phyloP scores from a whole-genome alignment of 2,888 invertebrate genomes.

The Tribolium freemani region DNA sequence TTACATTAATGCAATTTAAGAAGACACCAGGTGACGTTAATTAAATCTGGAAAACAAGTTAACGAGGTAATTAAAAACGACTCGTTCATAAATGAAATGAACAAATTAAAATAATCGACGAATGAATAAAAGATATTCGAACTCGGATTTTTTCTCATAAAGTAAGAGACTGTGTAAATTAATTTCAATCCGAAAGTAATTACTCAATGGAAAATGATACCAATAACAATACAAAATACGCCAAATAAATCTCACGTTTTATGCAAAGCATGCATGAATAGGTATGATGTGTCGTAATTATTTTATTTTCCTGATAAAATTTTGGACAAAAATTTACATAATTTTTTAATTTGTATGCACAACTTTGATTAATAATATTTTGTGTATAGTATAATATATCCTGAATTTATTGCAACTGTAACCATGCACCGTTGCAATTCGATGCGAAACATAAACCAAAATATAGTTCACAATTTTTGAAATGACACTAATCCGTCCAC shows the following conservation, averaged over 20 bases:
- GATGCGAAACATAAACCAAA: neutral
- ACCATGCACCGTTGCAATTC: neutral
- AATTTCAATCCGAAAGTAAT: neutral
- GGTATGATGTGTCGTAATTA: neutral
- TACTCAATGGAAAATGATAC: constrained; percentile 4
- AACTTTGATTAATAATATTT: constrained; percentile 25
- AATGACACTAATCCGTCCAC: neutral
- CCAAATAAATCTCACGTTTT: constrained; percentile 26
- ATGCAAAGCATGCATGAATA: constrained; percentile 15
- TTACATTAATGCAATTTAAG: constrained; percentile 34
- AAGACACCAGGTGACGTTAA: constrained; percentile 38
- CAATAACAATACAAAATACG: neutral
- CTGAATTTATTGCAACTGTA: constrained; percentile 20
- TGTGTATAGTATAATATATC: constrained; percentile 1
- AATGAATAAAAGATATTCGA: constrained; percentile 18
- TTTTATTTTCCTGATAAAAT: constrained; percentile 28
- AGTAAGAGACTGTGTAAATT: neutral
- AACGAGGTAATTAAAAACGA: constrained; percentile 44
- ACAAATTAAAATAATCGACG: constrained; percentile 36
- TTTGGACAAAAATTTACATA: constrained; percentile 26
- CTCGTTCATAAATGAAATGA: constrained; percentile 37
- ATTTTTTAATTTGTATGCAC: constrained; percentile 32
- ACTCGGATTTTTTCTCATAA: constrained; percentile 1
- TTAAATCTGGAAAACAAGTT: constrained; percentile 42
- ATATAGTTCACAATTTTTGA: neutral